Conservation (phyloP, 64 coral and sea anemone genomes). For the Porites australiensis region DNA sequence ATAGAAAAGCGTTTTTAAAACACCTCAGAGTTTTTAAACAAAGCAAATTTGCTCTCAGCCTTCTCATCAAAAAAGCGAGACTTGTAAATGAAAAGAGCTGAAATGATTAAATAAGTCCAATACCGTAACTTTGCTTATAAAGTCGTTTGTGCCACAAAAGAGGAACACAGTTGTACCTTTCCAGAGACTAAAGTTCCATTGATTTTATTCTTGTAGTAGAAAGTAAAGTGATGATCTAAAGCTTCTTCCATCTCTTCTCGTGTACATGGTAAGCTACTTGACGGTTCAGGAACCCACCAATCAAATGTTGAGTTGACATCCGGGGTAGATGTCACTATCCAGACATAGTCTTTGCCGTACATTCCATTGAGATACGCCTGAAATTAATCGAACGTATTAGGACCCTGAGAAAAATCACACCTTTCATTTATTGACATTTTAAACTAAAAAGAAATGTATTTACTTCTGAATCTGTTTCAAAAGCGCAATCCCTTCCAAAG, state of each 20-base stretch:
- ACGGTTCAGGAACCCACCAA: constrained; percentile 38
- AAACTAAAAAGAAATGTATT: too few relatives aligned
- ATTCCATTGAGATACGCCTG: constrained; percentile 40
- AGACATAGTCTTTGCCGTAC: constrained; percentile 34
- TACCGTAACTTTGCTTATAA: too few relatives aligned
- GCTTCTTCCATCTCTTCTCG: constrained; percentile 35
- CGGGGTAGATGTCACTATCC: constrained; percentile 34
- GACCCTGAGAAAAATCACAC: too few relatives aligned
- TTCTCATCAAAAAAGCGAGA: too few relatives aligned
- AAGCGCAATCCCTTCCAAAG: too few relatives aligned
- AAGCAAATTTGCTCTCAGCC: too few relatives aligned
- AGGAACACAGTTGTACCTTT: neutral
- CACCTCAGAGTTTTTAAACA: too few relatives aligned
- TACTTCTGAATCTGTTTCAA: too few relatives aligned
- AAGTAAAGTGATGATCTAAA: constrained; percentile 28
- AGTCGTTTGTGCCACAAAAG: neutral
- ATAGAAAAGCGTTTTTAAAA: too few relatives aligned
- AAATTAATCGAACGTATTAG: neutral
- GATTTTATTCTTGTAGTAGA: constrained; percentile 52
- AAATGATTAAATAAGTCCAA: too few relatives aligned
- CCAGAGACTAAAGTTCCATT: constrained; percentile 26
- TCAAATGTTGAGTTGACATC: constrained; percentile 37
- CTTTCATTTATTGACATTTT: too few relatives aligned
- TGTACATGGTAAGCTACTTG: neutral
- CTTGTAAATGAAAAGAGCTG: too few relatives aligned